A percentile compares a stretch with the other conserved stretches of the same genome.
phyloP scores from a whole-genome alignment of 2,888 invertebrate genomes.

The Hedya salicella region DNA sequence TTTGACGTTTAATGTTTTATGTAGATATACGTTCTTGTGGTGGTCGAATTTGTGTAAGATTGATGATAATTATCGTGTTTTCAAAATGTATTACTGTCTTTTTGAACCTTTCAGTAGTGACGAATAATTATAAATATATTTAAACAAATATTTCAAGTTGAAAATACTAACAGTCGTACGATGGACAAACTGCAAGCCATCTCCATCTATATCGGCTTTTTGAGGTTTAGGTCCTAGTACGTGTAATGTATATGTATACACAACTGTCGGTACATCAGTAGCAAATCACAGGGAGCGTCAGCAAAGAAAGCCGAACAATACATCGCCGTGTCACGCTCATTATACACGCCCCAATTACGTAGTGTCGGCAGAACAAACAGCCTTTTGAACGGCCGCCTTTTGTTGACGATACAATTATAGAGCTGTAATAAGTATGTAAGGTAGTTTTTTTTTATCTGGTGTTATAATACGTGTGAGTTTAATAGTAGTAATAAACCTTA shows the following conservation, averaged over 20 bases:
- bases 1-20: too few relatives aligned
- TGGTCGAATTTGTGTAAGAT: too few relatives aligned
- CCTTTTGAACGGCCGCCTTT: constrained; percentile 39
- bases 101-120: too few relatives aligned
- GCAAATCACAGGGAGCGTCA: constrained; percentile 56
- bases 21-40: too few relatives aligned
- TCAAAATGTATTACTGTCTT: too few relatives aligned
- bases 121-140: too few relatives aligned
- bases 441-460: constrained; percentile 20
- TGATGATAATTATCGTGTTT: too few relatives aligned
- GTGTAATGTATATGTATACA: constrained; percentile 23
- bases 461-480: constrained; percentile 17
- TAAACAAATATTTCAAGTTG: too few relatives aligned
- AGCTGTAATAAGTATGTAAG: constrained; percentile 37
- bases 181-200: not conserved
- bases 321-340: constrained; percentile 59
- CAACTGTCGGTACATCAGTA: constrained; percentile 43
- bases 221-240: not conserved
- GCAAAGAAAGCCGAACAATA: constrained; percentile 45
- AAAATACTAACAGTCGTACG: too few relatives aligned
- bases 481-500: constrained; percentile 15
- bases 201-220: not conserved
- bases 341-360: constrained; percentile 58
- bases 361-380: constrained; percentile 47
- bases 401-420: constrained; percentile 41